Base-by-base conservation (phyloP, 2,888 invertebrate species). In the Caenorhabditis imperialis region DNA sequence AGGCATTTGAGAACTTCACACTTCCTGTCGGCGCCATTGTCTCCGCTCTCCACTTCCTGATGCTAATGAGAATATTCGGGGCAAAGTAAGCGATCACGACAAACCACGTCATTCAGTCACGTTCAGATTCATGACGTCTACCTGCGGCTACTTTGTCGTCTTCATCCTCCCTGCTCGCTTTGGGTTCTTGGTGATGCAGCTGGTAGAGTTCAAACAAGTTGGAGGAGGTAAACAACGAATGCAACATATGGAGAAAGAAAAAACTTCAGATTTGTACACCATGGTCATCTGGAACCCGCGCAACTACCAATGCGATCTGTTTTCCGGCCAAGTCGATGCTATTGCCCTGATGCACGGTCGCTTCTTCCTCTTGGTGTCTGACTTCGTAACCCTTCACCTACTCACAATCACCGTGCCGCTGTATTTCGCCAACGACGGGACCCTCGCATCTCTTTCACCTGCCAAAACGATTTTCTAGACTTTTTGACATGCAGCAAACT, bases 91-190 rank as follows among this genome's bases (percentile, higher is more conserved):
- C 16, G 3, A 2, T 20, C 3, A 25, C n/a, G 3, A n/a, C 25
- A 25, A n/a, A 27, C 3, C 2, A n/a, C 4, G 2, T 5, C 10
- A 12, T 20, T 23, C 30, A 1, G 18, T 44, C 18, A 25, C 18
- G 35, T 47, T 12, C 18, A 60, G 58, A 7, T 38, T 47, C 14
- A 25, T 63, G 23, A 38, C 38, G 22, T 47, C 54, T 1, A 54
- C 54, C 4, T 63, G 54, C 20, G 47, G 47, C 0, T 63, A 55
- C 63, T 63, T 63, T 33, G 54, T 54, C 16, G 12, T 54, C 4
- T n/a, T 47, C 7, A 55, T 63, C n/a, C 47, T 63, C 23, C 63
- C 63, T 12, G 16, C 48, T 18, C 47, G 63, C 12, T 63, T 63
- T 42, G 16, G 38, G 3, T 54, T 54, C 45, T 14, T 63, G 12